Percentiles rank a stretch among this genome's conserved stretches.
These are phyloP conservation scores for Erethizon dorsatum DNA, from an alignment of 2,797 vertebrate genomes.

Conservation along the genomic window DNA sequence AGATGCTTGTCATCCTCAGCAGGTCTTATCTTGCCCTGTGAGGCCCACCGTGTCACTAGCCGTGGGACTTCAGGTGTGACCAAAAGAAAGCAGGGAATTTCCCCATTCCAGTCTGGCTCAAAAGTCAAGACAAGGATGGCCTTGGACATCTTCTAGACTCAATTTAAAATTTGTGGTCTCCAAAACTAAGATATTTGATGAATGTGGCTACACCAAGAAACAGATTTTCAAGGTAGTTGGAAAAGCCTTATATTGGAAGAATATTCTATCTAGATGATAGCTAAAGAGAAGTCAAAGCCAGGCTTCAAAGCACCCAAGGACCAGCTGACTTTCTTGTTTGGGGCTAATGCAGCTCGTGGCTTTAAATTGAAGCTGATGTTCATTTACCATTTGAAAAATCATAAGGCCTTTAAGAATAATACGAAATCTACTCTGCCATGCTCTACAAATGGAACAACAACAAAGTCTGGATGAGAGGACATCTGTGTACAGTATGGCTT, in stretches of 20 bases:
- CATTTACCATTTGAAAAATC: slow-evolving; percentile 18
- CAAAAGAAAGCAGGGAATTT: too few species aligned
- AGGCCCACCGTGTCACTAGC: too few species aligned
- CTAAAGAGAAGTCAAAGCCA: not conserved
- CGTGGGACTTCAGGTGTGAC: too few species aligned
- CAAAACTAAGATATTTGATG: not conserved
- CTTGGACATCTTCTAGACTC: too few species aligned
- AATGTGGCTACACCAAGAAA: not conserved
- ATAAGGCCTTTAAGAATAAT: not conserved
- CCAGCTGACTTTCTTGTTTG: not conserved
- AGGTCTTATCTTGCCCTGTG: too few species aligned
- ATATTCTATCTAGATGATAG: not conserved
- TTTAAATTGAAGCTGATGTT: not conserved
- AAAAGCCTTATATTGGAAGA: not conserved
- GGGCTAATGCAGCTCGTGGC: not conserved
- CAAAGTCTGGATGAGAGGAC: not conserved
- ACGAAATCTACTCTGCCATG: not conserved
- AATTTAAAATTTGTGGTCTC: too few species aligned
- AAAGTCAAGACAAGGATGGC: too few species aligned
- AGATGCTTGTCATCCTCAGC: too few species aligned
- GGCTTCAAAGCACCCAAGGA: not conserved
- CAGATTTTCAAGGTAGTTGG: not conserved
- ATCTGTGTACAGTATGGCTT: slow-evolving; percentile 21
- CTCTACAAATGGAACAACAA: slow-evolving; percentile 31
- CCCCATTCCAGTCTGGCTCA: too few species aligned